These are phyloP conservation scores for Zoanthus sociatus DNA, from an alignment of 92 coral and sea anemone genomes.

Conservation along the genomic window DNA sequence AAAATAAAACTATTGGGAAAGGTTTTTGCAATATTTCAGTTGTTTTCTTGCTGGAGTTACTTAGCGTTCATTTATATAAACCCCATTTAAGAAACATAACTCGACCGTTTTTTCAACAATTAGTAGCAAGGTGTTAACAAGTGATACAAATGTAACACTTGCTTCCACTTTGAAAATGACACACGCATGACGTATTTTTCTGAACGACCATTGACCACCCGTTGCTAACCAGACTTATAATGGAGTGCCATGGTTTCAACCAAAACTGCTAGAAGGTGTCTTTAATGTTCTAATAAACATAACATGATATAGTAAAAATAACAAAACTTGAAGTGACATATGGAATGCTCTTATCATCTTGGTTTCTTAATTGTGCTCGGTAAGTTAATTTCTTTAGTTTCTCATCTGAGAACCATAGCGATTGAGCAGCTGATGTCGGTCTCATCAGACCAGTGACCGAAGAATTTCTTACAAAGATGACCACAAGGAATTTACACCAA, in stretches of 20 bases:
- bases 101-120: no score
- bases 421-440: not conserved
- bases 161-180: not conserved
- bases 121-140: no score
- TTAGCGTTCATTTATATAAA: no score
- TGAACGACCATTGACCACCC: not conserved
- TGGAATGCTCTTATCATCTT: not conserved
- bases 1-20: no score
- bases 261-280: not conserved
- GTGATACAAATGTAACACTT: no score
- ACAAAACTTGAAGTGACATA: not conserved
- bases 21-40: no score
- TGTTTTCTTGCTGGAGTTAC: no score
- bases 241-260: not conserved
- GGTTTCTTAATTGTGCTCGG: not conserved
- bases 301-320: not conserved
- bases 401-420: not conserved
- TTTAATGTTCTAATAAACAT: not conserved
- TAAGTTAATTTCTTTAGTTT: not conserved
- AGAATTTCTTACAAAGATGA: not conserved
- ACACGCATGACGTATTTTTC: constrained; percentile 13
- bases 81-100: no score
- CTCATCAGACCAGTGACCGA: not conserved
- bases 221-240: not conserved
- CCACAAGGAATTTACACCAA: not conserved